These are phyloP conservation scores for Carassius gibelio DNA, from an alignment of 2,113 vertebrate species.

Conservation along the genomic window DNA sequence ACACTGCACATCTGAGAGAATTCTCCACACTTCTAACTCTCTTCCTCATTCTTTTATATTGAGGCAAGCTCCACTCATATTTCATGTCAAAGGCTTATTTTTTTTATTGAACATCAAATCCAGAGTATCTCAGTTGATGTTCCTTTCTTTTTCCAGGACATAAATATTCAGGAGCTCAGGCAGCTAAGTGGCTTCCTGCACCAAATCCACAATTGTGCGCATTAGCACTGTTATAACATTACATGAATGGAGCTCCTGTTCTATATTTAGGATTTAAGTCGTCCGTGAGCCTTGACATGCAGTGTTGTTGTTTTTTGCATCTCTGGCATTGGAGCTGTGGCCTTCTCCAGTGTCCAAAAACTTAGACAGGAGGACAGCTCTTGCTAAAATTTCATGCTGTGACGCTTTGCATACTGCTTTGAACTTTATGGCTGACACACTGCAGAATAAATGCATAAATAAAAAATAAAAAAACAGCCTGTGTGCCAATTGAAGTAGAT, in stretches of 20 bases:
- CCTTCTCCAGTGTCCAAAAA: conserved; percentile 60
- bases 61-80: conserved; percentile 76
- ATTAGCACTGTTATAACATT: conserved; percentile 74
- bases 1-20: conserved; percentile 77
- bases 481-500: conserved; percentile 35
- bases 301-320: conserved; percentile 44
- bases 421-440: conserved; percentile 56
- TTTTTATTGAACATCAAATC: conserved; percentile 83
- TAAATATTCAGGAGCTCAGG: conserved; percentile 75
- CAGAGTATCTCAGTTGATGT: conserved; percentile 72
- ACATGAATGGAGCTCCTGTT: conserved; percentile 68
- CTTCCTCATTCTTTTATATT: conserved; percentile 78
- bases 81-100: conserved; percentile 79
- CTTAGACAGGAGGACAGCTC: conserved; percentile 59
- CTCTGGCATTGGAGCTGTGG: conserved; percentile 44
- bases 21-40: conserved; percentile 78
- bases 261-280: conserved; percentile 75
- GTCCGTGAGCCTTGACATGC: conserved; percentile 60
- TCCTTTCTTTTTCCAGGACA: conserved; percentile 61
- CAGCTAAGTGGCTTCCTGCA: conserved; percentile 61
- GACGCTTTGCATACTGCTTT: conserved; percentile 66
- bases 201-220: conserved; percentile 72
- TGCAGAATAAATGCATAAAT: conserved; percentile 32
- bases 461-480: background rate
- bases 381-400: conserved; percentile 59